These are phyloP conservation scores for Dipodomys merriami DNA, from an alignment of 2,113 vertebrate species.

Conservation along the genomic window DNA sequence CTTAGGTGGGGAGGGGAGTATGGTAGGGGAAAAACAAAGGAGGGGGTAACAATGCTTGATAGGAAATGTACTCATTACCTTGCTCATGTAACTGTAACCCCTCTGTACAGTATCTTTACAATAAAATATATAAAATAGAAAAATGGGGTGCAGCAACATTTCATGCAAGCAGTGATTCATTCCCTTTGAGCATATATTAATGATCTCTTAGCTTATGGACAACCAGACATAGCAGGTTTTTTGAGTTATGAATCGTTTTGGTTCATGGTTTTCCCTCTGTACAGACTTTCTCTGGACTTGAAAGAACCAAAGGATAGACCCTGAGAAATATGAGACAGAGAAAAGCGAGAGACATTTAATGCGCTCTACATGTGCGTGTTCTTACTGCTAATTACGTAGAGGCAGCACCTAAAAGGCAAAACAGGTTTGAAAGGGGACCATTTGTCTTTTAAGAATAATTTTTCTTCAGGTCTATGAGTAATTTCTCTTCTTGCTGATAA, in stretches of 20 bases:
- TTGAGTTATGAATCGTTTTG: constrained; percentile 66
- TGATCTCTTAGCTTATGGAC: constrained; percentile 60
- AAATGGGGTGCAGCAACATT: constrained; percentile 70
- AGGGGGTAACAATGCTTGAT: no score
- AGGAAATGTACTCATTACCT: no score
- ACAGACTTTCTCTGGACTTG: constrained; percentile 29
- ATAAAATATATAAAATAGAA: neutral
- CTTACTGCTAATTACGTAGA: neutral
- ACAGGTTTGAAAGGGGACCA: constrained; percentile 43
- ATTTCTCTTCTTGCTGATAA: constrained; percentile 46
- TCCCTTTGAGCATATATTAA: constrained; percentile 55
- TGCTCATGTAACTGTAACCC: no score
- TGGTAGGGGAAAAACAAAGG: no score
- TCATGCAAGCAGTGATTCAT: constrained; percentile 62
- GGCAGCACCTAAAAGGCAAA: constrained; percentile 38
- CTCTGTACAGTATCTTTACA: no score
- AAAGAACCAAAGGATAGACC: neutral
- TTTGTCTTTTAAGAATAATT: constrained; percentile 54
- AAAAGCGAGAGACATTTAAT: constrained; percentile 56
- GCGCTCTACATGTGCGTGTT: neutral
- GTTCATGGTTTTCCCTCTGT: constrained; percentile 51
- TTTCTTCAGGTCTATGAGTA: neutral
- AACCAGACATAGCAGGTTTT: constrained; percentile 38
- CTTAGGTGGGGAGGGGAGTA: no score
- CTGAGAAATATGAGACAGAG: constrained; percentile 54